phyloP scores from a whole-genome alignment of 2,113 vertebrate species.

The Oreochromis spilurus region DNA sequence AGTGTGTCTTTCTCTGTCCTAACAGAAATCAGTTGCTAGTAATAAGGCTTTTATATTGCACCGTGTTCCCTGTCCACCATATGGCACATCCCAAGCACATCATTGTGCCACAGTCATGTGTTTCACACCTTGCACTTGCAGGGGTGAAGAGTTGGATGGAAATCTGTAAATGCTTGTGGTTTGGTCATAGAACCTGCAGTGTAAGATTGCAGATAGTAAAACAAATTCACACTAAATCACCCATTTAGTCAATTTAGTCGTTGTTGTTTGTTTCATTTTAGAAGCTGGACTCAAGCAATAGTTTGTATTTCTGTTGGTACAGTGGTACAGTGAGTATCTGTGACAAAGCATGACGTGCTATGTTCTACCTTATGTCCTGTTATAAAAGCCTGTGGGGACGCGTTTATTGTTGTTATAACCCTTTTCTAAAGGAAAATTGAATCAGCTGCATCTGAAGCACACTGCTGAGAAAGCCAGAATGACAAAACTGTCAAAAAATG shows the following conservation, averaged over 20 bases:
- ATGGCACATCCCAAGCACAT: not conserved
- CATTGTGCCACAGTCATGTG: not conserved
- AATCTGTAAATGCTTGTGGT: not conserved
- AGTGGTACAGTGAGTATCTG: not conserved
- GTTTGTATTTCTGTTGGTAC: not conserved
- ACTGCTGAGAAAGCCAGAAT: not conserved
- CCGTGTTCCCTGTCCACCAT: not conserved
- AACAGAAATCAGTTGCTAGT: not conserved
- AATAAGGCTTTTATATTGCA: not conserved
- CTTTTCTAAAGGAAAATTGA: not conserved
- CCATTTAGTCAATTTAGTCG: not conserved
- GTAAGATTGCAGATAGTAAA: not conserved
- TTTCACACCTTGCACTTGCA: not conserved
- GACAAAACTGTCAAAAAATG: not conserved
- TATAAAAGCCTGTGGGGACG: not conserved
- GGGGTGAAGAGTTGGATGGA: not conserved
- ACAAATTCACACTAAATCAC: not conserved
- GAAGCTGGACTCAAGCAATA: not conserved
- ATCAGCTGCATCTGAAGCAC: not conserved
- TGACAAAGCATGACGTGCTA: not conserved
- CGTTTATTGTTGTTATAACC: not conserved
- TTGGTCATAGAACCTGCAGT: not conserved
- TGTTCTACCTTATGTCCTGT: not conserved
- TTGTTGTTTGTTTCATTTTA: not conserved
- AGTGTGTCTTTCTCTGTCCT: not conserved